Evolutionary conservation across 2,888 invertebrate species (phyloP), one percentile per base, ranked within the genome.

Genomic region (Lagria hirta): DNA sequence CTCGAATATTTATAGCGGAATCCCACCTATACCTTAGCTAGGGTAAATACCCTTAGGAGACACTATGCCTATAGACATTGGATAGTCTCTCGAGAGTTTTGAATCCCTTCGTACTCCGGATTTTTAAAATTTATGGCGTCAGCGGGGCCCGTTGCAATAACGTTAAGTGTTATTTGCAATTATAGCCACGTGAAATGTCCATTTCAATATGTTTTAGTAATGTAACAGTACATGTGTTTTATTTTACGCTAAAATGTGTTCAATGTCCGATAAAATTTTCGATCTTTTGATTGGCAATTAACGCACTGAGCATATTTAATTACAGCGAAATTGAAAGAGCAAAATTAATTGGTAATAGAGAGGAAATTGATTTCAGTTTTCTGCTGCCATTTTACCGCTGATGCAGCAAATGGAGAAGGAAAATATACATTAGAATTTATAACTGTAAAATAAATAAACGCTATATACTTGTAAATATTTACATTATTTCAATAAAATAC

Each of bases 131-230:
- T 57, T 57, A 57, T 51, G 43, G 54, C 34, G 48, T 44, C 46
- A 51, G 49, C 48, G 47, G 35, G 47, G 26, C 52, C 49, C 48
- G 42, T 43, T 20, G 54, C 54, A 57, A 57, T 57, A 54, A 55
- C 45, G 48, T 48, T 55, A 54, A 57, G 57, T 57, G 57, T 55
- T 57, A 55, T 57, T 54, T 48, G 57, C 55, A 52, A 55, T 57
- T 57, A 55, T 49, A 37, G 49, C 38, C 51, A 44, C 48, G 46
- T 49, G 43, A 51, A 49, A 53, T 29, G 50, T 51, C 51, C 43
- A 48, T 51, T 46, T 49, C 48, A 48, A 43, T 51, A 51, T 45
- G 51, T 48, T 51, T 51, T 45, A 48, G 43, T 50, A 47, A 50
- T 49, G n/a, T n/a, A 37, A 36, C 17, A 33, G 41, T 41, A 33